Evolutionary conservation across 2,113 vertebrate species (phyloP).

Genomic region (Antechinus stuartii): DNA sequence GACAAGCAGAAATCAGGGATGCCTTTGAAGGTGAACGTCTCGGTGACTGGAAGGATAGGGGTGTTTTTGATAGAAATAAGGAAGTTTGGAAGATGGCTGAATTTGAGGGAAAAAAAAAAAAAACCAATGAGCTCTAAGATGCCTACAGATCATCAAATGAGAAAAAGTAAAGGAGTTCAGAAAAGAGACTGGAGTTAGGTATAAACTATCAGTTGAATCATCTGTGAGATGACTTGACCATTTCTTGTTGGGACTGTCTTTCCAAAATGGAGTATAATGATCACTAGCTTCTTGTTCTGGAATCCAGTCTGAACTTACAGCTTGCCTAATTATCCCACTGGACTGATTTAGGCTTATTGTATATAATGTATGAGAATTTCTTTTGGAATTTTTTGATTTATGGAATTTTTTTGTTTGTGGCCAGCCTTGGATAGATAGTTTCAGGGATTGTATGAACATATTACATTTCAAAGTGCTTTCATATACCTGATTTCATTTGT

Average conservation of each 20-base stretch:
- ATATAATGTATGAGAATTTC: conserved; percentile 15
- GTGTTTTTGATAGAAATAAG: background rate
- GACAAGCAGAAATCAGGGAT: background rate
- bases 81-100: background rate
- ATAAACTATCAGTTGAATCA: background rate
- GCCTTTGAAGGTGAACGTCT: background rate
- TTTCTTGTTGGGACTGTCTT: conserved; percentile 17
- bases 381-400: conserved; percentile 33
- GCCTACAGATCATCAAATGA: background rate
- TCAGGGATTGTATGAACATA: background rate
- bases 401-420: conserved; percentile 1
- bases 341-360: conserved; percentile 22
- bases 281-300: background rate
- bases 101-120: background rate
- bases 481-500: conserved; percentile 55
- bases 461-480: background rate
- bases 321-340: conserved; percentile 8
- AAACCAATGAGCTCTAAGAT: background rate
- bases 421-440: conserved; percentile 15
- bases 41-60: background rate
- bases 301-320: background rate
- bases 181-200: background rate
- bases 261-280: conserved; percentile 3
- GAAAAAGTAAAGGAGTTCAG: background rate
- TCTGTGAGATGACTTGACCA: conserved; percentile 18